phyloP scores from a whole-genome alignment of 2,797 vertebrate species.

The Eidolon dupreanum region DNA sequence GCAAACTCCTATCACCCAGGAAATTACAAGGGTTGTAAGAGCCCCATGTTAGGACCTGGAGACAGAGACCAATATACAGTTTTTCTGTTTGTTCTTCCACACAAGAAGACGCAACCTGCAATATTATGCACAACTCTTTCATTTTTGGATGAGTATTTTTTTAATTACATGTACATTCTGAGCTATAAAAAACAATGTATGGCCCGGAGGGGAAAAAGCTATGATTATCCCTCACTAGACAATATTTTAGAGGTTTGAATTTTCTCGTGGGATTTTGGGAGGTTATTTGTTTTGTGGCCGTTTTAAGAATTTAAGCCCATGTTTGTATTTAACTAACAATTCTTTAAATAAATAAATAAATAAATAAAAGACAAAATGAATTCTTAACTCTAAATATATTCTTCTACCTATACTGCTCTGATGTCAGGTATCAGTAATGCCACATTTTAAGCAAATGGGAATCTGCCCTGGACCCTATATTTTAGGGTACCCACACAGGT shows the following conservation, averaged over 20 bases:
- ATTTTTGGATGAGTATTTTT: neutral
- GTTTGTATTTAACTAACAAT: conserved; percentile 8
- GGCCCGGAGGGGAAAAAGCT: neutral
- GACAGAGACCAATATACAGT: neutral
- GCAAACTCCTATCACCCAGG: neutral
- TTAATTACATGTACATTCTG: neutral
- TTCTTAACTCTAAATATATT: neutral
- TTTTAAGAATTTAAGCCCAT: neutral
- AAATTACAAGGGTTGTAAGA: neutral
- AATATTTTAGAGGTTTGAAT: neutral
- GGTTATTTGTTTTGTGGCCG: neutral
- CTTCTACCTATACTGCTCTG: neutral
- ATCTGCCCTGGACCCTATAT: neutral
- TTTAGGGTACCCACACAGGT: neutral
- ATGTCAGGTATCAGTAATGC: neutral
- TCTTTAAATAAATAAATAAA: neutral
- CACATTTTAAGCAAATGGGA: neutral
- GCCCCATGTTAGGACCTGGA: neutral
- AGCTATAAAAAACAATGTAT: neutral
- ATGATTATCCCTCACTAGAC: neutral
- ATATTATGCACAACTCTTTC: neutral
- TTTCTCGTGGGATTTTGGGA: neutral
- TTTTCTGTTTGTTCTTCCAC: neutral
- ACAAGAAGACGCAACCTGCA: neutral
- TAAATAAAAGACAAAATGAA: neutral